A percentile compares a stretch with the other conserved stretches of the same genome.
Conservation (phyloP, 2,797 vertebrate species). For the Hapalemur alaotrensis region DNA sequence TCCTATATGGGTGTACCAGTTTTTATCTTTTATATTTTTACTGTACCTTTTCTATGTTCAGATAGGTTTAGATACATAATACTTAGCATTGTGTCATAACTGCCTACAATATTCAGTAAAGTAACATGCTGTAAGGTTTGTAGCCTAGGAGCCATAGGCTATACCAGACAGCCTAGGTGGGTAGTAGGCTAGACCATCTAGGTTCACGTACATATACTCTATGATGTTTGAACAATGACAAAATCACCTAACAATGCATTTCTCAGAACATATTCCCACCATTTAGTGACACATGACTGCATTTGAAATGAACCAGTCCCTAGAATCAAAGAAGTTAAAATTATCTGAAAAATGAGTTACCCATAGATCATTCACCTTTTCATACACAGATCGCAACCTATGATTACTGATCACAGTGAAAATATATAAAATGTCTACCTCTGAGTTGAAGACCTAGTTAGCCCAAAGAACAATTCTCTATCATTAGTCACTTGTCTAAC, state of each 20-base stretch:
- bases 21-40: neutral
- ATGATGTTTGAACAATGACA: neutral
- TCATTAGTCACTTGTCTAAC: neutral
- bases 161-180: too few species aligned
- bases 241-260: neutral
- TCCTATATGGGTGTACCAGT: neutral
- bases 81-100: neutral
- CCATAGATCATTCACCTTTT: neutral
- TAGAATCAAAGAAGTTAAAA: slow-evolving; percentile 8
- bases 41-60: neutral
- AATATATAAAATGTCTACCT: neutral
- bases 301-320: neutral
- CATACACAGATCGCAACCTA: neutral
- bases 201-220: neutral
- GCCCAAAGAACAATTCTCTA: neutral
- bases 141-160: too few species aligned
- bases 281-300: neutral
- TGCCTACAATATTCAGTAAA: too few species aligned
- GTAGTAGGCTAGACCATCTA: neutral
- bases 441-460: neutral
- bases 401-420: neutral
- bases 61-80: neutral
- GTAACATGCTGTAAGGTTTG: neutral
- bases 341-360: neutral
- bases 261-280: neutral